Evolutionary conservation across 1,140 invertebrate species (phyloP), one percentile per base, ranked within the genome.

Genomic region (Psix sp.): DNA sequence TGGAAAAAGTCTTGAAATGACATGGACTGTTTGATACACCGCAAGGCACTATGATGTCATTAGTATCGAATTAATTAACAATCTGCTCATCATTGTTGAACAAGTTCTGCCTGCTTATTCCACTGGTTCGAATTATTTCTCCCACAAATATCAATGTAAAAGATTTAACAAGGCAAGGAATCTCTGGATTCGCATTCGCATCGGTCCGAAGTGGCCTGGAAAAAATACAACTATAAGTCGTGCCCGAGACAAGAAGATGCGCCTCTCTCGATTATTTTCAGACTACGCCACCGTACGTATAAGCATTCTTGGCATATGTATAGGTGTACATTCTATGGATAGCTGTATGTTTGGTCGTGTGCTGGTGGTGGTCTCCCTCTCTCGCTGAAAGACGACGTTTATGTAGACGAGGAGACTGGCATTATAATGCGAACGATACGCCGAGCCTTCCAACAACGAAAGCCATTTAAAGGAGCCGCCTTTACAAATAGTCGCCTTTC

Each of bases 371-470:
- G 72, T 68, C 72, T 62, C 56, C 66, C 66, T 60, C 66, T 48
- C 48, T 70, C 33, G 33, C n/a, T 39, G 36, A 39, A 42, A 65
- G 39, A 74, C 49, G 72, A 68, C 56, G 63, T 65, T 74, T 74
- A 67, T 67, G 56, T 66, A 62, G 57, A 62, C 71, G 63, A 74
- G 49, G 63, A 74, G 57, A 68, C 63, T 63, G 65, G 65, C 65
- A 75, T 75, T 75, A 75, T 70, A 70, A 75, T 71, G 66, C 57
- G 49, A 62, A 76, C 74, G 63, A 63, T 68, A 68, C 63, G 57
- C 62, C 49, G 56, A 62, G 70, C 49, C 70, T 74, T 67, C 70
- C 56, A 70, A 67, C 73, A 63, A 63, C 48, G 73, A 67, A 76
- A 62, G 42, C 66, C 73, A 67, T 76, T 76, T 71, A 76, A 76